phyloP scores from a whole-genome alignment of 1,140 invertebrate genomes.

The Ceratitis capitata region DNA sequence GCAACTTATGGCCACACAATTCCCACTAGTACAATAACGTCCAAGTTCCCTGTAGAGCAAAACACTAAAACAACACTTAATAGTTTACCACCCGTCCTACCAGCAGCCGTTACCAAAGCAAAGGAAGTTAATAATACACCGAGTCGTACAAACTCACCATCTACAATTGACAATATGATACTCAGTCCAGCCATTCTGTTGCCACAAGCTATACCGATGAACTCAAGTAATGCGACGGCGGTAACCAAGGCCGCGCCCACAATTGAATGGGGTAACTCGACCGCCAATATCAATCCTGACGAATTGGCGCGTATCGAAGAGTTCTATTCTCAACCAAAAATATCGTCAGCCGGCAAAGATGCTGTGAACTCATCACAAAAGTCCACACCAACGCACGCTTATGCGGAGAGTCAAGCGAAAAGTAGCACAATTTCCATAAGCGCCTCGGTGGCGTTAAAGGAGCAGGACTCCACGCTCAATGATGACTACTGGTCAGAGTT shows the following conservation, averaged over 20 bases:
- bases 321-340: slow-evolving; percentile 51
- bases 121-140: slow-evolving; percentile 22
- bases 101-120: slow-evolving; percentile 42
- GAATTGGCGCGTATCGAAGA: slow-evolving; percentile 70
- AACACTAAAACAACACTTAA: not conserved
- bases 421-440: slow-evolving; percentile 52
- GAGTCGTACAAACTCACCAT: slow-evolving; percentile 48
- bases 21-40: not conserved
- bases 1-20: not conserved
- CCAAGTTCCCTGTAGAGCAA: not conserved
- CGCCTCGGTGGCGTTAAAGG: slow-evolving; percentile 57
- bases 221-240: slow-evolving; percentile 6
- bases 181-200: slow-evolving; percentile 60
- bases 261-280: slow-evolving; percentile 72
- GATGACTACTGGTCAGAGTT: slow-evolving; percentile 72
- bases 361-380: slow-evolving; percentile 29
- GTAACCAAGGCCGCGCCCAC: slow-evolving; percentile 61
- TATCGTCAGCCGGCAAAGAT: slow-evolving; percentile 50
- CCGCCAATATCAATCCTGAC: slow-evolving; percentile 70
- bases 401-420: not conserved
- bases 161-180: slow-evolving; percentile 57
- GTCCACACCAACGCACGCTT: slow-evolving; percentile 35
- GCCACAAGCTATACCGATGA: slow-evolving; percentile 57
- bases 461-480: slow-evolving; percentile 51
- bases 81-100: not conserved